Percentiles rank a stretch among this genome's conserved stretches.
Conservation (phyloP, 2,113 vertebrate species). For the Erpornis zantholeuca region DNA sequence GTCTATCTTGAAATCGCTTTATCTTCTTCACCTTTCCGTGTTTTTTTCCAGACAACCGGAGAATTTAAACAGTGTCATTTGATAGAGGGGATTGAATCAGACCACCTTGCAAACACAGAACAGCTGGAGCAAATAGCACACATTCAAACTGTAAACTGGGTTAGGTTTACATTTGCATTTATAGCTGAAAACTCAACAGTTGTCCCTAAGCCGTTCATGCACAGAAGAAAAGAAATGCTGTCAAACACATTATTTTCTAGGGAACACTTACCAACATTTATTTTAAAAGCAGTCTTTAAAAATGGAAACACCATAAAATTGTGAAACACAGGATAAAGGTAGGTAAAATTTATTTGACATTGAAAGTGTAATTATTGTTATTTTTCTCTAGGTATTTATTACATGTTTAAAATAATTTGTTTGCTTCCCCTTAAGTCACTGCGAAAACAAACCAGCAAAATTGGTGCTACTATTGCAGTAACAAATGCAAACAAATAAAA, state of each 20-base stretch:
- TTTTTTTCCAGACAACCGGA: not conserved
- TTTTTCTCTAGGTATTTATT: conserved; percentile 1
- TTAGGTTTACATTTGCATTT: not conserved
- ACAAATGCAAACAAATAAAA: conserved; percentile 11
- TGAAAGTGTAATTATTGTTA: not conserved
- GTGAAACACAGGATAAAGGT: not conserved
- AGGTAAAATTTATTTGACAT: not conserved
- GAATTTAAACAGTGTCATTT: not conserved
- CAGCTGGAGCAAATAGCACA: not conserved
- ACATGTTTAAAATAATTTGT: not conserved
- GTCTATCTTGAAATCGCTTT: not conserved
- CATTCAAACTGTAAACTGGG: not conserved
- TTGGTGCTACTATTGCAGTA: not conserved
- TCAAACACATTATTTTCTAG: not conserved
- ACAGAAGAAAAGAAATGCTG: not conserved
- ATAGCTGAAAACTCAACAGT: not conserved
- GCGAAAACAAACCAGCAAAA: not conserved
- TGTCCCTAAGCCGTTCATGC: not conserved
- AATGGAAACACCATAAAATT: not conserved
- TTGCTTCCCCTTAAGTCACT: not conserved
- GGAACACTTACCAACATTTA: not conserved
- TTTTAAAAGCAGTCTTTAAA: not conserved
- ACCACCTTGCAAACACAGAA: not conserved
- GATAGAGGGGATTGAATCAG: not conserved
- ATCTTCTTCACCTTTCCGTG: not conserved